Base-by-base conservation (phyloP, 1,140 invertebrate genomes). In the Bacillus rossius region DNA sequence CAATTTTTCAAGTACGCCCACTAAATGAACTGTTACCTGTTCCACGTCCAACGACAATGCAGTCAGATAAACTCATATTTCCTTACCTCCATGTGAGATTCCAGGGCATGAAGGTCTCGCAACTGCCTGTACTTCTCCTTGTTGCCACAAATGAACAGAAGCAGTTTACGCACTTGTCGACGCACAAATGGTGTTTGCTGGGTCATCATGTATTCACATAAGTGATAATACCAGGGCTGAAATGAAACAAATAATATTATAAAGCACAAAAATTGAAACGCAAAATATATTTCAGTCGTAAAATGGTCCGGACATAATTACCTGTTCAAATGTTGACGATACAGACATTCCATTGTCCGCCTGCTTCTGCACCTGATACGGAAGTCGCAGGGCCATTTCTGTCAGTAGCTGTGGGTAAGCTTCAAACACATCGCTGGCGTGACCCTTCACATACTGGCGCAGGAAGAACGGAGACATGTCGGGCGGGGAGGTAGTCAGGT, bases 161-260 rank as follows among this genome's bases (percentile, higher is more conserved):
- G 72, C 2, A 99, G 78, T 77, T 98, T 96, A 8, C 94, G 81
- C 0, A 91, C 88, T 81, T 94, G 90, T 55, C 88, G 75, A 52
- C 86, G 74, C 1, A 89, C 80, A 43, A 90, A 81, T 5, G 88
- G 83, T 61, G 88, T 90, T 74, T 93, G 83, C 69, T 88, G 83
- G 13, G 91, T 89, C 89, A 98, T 95, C 91, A 98, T 95, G 69
- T 97, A 98, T 71, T 99, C 95, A 72, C 95, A 97, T 1, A 99
- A 79, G 63, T 85, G 82, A 48, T 84, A 83, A 61, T 85, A 86
- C 91, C 91, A 94, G 0, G 77, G 77, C 64, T 78, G 73, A 51
- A 65, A 55, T 13, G 25, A 17, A 37, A 54, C 2, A 25, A 7
- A 22, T 14, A 23, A 19, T 49, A 49, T 17, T 45, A 10, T 14